Percentiles rank a stretch among this genome's conserved stretches.
Evolutionary conservation across 2,113 vertebrate genomes (phyloP).

Genomic region (Triplophysa siluroides): DNA sequence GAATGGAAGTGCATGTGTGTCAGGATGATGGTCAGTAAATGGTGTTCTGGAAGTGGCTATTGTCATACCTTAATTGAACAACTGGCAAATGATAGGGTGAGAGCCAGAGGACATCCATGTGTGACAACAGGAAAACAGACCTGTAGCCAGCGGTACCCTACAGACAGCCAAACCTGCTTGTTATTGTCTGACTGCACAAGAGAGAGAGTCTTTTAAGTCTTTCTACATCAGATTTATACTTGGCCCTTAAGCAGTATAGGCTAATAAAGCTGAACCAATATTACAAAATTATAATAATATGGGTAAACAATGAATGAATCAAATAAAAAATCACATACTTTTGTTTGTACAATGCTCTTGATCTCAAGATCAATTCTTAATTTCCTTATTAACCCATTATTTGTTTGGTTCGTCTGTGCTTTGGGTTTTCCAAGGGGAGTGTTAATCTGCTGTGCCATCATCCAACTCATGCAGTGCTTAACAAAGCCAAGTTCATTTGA

Average conservation of each 20-base stretch:
- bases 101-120: background rate
- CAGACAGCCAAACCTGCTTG: background rate
- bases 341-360: background rate
- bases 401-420: no score
- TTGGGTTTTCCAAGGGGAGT: no score
- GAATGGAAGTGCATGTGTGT: background rate
- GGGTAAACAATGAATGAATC: background rate
- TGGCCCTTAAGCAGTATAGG: background rate
- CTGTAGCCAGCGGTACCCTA: background rate
- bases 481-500: background rate
- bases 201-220: background rate
- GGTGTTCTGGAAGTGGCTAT: slow-evolving; percentile 11
- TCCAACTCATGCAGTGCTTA: background rate
- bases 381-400: no score
- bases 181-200: slow-evolving; percentile 2
- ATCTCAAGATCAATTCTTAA: no score
- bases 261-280: background rate
- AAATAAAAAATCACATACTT: background rate
- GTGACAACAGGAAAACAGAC: slow-evolving; percentile 27
- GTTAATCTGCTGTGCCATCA: background rate
- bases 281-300: background rate
- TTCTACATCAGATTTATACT: background rate
- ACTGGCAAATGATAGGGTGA: slow-evolving; percentile 6
- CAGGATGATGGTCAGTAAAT: background rate
- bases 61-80: slow-evolving; percentile 29